These are phyloP conservation scores for Notoglanidium macrostoma DNA, from an alignment of 2,797 vertebrate genomes.

Conservation along the genomic window DNA sequence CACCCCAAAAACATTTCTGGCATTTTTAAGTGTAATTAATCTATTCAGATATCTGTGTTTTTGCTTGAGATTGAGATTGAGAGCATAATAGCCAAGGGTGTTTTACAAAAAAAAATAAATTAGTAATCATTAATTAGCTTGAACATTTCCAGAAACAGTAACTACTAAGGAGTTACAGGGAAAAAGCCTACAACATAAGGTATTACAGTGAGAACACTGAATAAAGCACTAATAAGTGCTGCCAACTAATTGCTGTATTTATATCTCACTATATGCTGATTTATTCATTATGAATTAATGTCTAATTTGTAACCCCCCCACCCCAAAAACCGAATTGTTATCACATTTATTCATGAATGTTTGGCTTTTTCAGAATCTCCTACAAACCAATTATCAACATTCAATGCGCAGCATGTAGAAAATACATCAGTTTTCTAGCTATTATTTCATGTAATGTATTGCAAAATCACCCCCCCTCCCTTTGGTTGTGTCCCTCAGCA, in stretches of 20 bases:
- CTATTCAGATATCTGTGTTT: background rate
- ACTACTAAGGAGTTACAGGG: background rate
- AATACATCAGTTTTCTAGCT: constrained; percentile 21
- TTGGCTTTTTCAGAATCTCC: background rate
- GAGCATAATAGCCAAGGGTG: background rate
- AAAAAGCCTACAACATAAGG: background rate
- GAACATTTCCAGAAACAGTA: background rate
- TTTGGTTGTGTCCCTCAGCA: background rate
- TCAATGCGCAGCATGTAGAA: background rate
- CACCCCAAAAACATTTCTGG: background rate
- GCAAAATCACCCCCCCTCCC: constrained; percentile 2
- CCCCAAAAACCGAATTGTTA: background rate
- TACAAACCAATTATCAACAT: constrained; percentile 17
- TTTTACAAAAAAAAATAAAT: background rate
- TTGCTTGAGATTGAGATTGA: background rate
- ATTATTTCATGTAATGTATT: constrained; percentile 28
- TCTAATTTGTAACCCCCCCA: background rate
- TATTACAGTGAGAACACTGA: background rate
- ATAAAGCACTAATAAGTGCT: background rate
- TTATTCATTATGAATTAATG: background rate
- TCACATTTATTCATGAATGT: background rate
- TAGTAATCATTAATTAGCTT: background rate
- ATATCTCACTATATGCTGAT: background rate
- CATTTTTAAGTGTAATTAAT: background rate
- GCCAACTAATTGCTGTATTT: background rate